Conservation (phyloP, 2,888 invertebrate species). For the Pycnomerus fuliginosus region DNA sequence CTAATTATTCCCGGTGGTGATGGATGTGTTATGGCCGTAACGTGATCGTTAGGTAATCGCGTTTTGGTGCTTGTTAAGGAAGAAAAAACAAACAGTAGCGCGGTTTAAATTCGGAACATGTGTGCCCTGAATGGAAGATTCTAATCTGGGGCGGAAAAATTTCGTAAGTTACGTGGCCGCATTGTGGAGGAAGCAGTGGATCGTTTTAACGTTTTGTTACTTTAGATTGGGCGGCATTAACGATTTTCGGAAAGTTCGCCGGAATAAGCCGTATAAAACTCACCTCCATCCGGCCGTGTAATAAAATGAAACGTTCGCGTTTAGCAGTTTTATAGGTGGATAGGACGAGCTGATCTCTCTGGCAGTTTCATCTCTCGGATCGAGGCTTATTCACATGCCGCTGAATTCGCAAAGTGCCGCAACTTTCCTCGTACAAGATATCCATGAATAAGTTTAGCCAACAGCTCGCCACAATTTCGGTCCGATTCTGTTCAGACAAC, state of each 20-base stretch:
- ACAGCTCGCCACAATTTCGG: constrained; percentile 34
- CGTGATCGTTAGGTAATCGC: constrained; percentile 20
- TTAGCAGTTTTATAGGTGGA: constrained; percentile 45
- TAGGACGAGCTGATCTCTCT: constrained; percentile 38
- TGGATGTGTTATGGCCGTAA: too few relatives aligned
- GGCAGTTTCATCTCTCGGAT: constrained; percentile 41
- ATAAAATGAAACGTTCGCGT: constrained; percentile 46
- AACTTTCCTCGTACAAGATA: constrained; percentile 42
- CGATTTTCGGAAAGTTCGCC: constrained; percentile 38
- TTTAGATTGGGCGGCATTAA: constrained; percentile 36
- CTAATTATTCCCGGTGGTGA: too few relatives aligned
- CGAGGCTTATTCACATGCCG: constrained; percentile 45
- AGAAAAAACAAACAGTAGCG: constrained; percentile 6
- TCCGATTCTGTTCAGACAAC: constrained; percentile 12
- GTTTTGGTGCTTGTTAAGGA: constrained; percentile 18
- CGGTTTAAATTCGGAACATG: constrained; percentile 12
- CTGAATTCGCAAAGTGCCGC: constrained; percentile 45
- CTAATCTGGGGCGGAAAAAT: constrained; percentile 9
- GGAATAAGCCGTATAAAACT: constrained; percentile 44
- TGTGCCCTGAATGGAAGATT: constrained; percentile 9
- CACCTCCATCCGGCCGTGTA: constrained; percentile 42
- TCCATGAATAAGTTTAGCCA: constrained; percentile 37
- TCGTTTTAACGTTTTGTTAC: constrained; percentile 23
- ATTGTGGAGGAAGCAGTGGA: too few relatives aligned
- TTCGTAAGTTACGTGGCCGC: constrained; percentile 10